phyloP scores from a whole-genome alignment of 2,797 vertebrate species.

The Microctenopoma lineatum region DNA sequence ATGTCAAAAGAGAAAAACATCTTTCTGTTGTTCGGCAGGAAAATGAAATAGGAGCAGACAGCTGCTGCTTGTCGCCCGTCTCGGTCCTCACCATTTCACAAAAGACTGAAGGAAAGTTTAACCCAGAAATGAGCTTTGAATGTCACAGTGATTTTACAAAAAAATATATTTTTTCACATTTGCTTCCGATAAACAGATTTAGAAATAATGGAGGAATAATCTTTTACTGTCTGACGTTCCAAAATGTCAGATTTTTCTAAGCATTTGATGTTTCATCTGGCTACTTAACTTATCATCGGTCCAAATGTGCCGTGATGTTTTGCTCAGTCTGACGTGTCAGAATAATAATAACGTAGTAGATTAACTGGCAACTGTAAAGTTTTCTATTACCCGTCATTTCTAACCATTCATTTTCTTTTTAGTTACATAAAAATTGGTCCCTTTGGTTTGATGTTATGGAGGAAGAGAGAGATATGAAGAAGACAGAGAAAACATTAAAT shows the following conservation, averaged over 20 bases:
- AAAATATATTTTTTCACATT: conserved; percentile 22
- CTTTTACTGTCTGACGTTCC: conserved; percentile 37
- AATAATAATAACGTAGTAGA: conserved; percentile 27
- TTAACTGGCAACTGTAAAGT: conserved; percentile 2
- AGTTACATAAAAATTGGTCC: no score
- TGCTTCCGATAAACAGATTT: conserved; percentile 33
- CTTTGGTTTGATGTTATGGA: no score
- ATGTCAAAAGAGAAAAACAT: conserved; percentile 63
- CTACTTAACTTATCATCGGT: conserved; percentile 40
- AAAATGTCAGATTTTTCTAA: conserved; percentile 34
- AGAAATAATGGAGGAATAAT: conserved; percentile 45
- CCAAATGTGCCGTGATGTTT: conserved; percentile 49
- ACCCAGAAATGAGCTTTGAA: conserved; percentile 32
- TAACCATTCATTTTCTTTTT: no score
- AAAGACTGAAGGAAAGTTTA: conserved; percentile 22
- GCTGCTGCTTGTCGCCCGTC: conserved; percentile 33
- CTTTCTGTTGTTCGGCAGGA: conserved; percentile 37
- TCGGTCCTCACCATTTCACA: conserved; percentile 43
- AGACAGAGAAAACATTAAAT: not conserved
- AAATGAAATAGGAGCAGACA: conserved; percentile 45
- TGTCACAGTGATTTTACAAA: conserved; percentile 38
- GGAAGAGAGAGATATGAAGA: not conserved
- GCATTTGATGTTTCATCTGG: conserved; percentile 43
- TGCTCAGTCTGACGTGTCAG: conserved; percentile 23
- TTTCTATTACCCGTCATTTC: conserved; percentile 11